phyloP scores from a whole-genome alignment of 1,140 invertebrate genomes.

The Drepana arcuata region DNA sequence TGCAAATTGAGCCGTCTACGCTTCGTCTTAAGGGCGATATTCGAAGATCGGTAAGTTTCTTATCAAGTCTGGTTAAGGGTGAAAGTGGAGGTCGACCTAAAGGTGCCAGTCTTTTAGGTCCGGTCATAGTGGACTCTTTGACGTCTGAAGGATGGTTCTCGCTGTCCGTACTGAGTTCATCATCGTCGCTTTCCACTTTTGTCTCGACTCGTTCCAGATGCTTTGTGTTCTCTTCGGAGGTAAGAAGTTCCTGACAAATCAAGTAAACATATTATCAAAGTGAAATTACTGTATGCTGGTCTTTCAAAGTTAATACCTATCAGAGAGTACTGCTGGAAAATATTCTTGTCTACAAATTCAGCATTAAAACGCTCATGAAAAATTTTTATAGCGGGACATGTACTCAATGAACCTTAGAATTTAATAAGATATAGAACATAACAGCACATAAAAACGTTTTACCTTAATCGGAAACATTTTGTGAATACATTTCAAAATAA shows the following conservation, averaged over 20 bases:
- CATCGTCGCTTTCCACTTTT: slow-evolving; percentile 62
- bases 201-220: slow-evolving; percentile 56
- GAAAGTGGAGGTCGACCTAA: slow-evolving; percentile 46
- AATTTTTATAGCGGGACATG: no score
- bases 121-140: slow-evolving; percentile 29
- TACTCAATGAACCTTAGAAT: no score
- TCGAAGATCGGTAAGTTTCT: slow-evolving; percentile 46
- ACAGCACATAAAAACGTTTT: no score
- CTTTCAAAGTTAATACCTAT: no score
- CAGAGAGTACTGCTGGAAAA: no score
- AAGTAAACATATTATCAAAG: no score
- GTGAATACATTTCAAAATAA: no score
- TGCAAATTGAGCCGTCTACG: slow-evolving; percentile 32
- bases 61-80: slow-evolving; percentile 44
- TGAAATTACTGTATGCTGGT: no score
- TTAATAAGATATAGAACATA: no score
- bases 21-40: slow-evolving; percentile 46
- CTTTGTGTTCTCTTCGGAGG: slow-evolving; percentile 65
- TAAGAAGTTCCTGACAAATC: slow-evolving; percentile 65
- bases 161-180: slow-evolving; percentile 60
- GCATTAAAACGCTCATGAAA: no score
- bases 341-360: no score
- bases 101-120: slow-evolving; percentile 28
- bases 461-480: no score
- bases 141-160: slow-evolving; percentile 47